Evolutionary conservation across 2,888 invertebrate species (phyloP).

Genomic region (Pollenia labialis): DNA sequence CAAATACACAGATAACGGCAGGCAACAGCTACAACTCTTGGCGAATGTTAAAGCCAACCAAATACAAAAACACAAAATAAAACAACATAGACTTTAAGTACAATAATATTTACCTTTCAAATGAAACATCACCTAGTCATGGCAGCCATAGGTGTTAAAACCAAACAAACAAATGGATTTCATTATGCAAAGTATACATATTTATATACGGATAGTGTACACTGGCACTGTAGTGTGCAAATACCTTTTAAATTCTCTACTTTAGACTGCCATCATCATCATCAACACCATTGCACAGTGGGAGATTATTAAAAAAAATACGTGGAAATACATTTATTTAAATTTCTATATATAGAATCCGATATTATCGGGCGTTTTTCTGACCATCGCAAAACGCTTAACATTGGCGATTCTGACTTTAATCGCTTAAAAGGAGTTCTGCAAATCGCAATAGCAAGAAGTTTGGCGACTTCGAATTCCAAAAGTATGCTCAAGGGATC

Average conservation of each 20-base stretch:
- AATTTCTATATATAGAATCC: too few species aligned
- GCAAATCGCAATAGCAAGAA: too few species aligned
- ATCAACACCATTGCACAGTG: not conserved
- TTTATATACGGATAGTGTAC: not conserved
- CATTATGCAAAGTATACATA: constrained; percentile 47
- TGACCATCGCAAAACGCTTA: too few species aligned
- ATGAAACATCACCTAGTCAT: constrained; percentile 57
- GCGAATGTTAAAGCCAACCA: constrained; percentile 16
- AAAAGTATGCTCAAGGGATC: too few species aligned
- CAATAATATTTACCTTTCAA: constrained; percentile 63
- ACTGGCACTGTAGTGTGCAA: not conserved
- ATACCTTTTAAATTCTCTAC: constrained; percentile 13
- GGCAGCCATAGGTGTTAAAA: constrained; percentile 67
- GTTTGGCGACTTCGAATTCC: too few species aligned
- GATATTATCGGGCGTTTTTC: too few species aligned
- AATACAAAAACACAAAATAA: too few species aligned
- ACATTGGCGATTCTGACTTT: too few species aligned
- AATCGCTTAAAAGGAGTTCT: too few species aligned
- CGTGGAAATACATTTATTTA: too few species aligned
- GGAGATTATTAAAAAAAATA: too few species aligned
- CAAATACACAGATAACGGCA: not conserved
- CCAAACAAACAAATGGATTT: constrained; percentile 66
- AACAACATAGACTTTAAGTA: constrained; percentile 36
- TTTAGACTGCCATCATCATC: constrained; percentile 29
- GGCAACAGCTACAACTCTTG: not conserved